Percentiles rank a stretch among this genome's conserved stretches.
Conservation (phyloP, 2,113 vertebrate genomes). For the Gobio gobio region DNA sequence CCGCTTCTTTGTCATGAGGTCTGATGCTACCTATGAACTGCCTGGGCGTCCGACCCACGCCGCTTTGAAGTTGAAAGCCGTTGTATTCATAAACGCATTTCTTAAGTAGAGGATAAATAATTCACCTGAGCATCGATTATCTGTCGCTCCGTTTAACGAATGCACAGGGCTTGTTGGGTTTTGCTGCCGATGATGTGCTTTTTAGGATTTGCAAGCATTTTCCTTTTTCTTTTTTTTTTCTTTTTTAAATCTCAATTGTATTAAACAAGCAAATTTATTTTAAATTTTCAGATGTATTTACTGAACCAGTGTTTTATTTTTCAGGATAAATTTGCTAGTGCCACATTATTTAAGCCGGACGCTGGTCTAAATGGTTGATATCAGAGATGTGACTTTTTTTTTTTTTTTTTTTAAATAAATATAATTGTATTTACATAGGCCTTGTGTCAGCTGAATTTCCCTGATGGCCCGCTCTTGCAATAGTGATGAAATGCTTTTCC, state of each 20-base stretch:
- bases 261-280: background rate
- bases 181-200: slow-evolving; percentile 39
- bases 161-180: slow-evolving; percentile 37
- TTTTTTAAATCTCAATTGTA: background rate
- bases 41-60: slow-evolving; percentile 72
- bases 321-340: slow-evolving; percentile 2
- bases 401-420: no score
- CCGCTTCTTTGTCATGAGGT: slow-evolving; percentile 53
- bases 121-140: slow-evolving; percentile 81
- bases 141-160: slow-evolving; percentile 76
- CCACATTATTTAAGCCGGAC: background rate
- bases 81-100: slow-evolving; percentile 82
- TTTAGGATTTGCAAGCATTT: background rate
- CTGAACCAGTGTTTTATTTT: background rate
- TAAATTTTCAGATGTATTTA: background rate
- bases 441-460: slow-evolving; percentile 47
- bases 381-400: slow-evolving; percentile 17
- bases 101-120: slow-evolving; percentile 81
- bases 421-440: slow-evolving; percentile 32
- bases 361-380: background rate
- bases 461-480: slow-evolving; percentile 42
- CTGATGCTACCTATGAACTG: slow-evolving; percentile 59
- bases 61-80: slow-evolving; percentile 75
- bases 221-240: background rate
- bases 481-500: slow-evolving; percentile 54